Evolutionary conservation across 2,113 vertebrate genomes (phyloP).

Genomic region (Geococcyx californianus): DNA sequence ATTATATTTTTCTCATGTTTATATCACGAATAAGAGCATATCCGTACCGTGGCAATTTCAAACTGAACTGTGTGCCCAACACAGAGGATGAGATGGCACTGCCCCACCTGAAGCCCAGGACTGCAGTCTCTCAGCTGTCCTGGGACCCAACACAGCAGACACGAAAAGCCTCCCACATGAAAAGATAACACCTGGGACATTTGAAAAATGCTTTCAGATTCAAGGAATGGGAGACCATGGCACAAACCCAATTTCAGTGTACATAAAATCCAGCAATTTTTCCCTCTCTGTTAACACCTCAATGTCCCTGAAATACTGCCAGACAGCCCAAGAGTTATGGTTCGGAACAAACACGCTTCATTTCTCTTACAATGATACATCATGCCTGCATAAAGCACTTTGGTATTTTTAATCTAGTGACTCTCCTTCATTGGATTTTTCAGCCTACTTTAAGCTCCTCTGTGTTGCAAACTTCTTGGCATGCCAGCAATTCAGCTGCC

Average conservation of each 20-base stretch:
- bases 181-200: neutral
- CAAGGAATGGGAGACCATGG: neutral
- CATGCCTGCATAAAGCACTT: neutral
- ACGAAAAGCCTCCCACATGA: neutral
- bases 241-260: neutral
- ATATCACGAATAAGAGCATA: neutral
- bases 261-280: neutral
- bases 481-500: constrained; percentile 4
- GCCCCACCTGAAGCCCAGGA: neutral
- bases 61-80: neutral
- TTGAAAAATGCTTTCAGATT: neutral
- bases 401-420: constrained; percentile 50
- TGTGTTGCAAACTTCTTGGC: neutral
- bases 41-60: neutral
- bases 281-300: neutral
- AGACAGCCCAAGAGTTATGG: neutral
- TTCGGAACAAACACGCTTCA: neutral
- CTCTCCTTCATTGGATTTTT: neutral
- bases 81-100: neutral
- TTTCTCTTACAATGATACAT: neutral
- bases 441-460: neutral
- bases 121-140: neutral
- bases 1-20: neutral
- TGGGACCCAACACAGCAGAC: neutral
- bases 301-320: neutral